A percentile compares a stretch with the other conserved stretches of the same genome.
Evolutionary conservation across 2,113 vertebrate genomes (phyloP).

Genomic region (Gymnocephalus cernua): DNA sequence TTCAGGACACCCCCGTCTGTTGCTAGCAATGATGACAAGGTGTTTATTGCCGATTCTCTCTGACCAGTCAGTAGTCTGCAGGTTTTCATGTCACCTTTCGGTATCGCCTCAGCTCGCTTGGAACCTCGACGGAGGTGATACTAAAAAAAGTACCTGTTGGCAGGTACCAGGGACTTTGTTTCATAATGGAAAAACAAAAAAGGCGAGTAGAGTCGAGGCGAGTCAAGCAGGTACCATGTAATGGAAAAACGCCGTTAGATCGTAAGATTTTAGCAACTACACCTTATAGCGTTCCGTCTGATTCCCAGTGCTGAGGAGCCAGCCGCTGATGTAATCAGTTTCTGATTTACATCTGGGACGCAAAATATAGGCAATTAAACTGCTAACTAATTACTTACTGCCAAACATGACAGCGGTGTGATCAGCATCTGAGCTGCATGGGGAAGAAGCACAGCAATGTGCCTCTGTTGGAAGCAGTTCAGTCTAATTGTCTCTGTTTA

Average conservation of each 20-base stretch:
- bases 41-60: too few species aligned
- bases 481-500: not conserved
- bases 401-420: constrained; percentile 7
- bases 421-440: not conserved
- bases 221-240: too few species aligned
- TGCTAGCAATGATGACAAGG: too few species aligned
- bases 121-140: too few species aligned
- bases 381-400: constrained; percentile 1
- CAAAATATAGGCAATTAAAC: constrained; percentile 27
- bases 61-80: too few species aligned
- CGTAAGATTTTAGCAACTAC: not conserved
- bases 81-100: too few species aligned
- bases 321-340: constrained; percentile 24
- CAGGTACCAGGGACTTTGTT: too few species aligned
- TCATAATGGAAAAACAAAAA: too few species aligned
- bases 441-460: not conserved
- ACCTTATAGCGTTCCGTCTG: not conserved
- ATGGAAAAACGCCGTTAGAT: not conserved
- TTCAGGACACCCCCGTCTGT: too few species aligned
- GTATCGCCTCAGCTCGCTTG: too few species aligned
- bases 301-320: not conserved
- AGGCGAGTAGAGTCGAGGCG: too few species aligned
- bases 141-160: too few species aligned
- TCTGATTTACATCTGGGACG: constrained; percentile 33
- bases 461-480: not conserved